phyloP scores from a whole-genome alignment of 2,888 invertebrate species.

The Aelia acuminata region DNA sequence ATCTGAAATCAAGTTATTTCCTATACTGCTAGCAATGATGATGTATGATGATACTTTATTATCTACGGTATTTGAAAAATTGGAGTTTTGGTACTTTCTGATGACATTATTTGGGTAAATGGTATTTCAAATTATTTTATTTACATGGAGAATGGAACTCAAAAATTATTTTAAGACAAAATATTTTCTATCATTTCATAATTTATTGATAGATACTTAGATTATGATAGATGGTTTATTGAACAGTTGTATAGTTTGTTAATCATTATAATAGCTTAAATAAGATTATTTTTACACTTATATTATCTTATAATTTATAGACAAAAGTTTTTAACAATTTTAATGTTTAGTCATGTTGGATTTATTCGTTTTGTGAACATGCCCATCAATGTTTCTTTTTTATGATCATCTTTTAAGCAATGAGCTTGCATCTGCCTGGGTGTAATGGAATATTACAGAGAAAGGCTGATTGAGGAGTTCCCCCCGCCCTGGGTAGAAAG shows the following conservation, averaged over 20 bases:
- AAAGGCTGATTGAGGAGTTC: conserved; percentile 48
- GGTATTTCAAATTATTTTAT: background rate
- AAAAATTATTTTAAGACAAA: background rate
- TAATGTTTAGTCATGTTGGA: background rate
- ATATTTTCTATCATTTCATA: background rate
- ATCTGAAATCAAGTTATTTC: background rate
- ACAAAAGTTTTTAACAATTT: background rate
- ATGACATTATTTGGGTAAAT: background rate
- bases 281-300: background rate
- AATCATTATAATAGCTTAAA: background rate
- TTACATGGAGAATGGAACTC: background rate
- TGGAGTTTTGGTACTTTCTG: background rate
- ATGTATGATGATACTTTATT: background rate
- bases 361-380: background rate
- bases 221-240: background rate
- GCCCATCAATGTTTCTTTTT: background rate
- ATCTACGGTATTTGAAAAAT: background rate
- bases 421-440: background rate
- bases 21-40: background rate
- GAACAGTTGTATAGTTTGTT: background rate
- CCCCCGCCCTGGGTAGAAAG: conserved; percentile 47
- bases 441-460: conserved; percentile 54
- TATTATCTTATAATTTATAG: background rate
- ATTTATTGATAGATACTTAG: background rate
- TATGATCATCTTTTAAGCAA: background rate